These are phyloP conservation scores for Paradisaea rubra DNA, from an alignment of 2,113 vertebrate genomes.

Conservation along the genomic window DNA sequence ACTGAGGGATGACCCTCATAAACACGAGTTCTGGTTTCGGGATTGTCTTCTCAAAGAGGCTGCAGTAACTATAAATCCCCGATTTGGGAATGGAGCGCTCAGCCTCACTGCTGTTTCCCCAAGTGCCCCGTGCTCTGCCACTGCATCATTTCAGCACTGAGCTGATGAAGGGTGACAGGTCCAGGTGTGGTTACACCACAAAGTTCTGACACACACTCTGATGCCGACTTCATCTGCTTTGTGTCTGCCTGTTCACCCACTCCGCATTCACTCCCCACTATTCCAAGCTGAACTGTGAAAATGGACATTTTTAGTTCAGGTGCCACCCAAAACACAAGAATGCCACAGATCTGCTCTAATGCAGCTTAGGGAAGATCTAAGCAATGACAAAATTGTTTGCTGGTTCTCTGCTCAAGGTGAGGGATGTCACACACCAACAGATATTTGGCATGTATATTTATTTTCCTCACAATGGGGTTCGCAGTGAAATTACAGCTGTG, in stretches of 20 bases:
- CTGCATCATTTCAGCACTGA: not conserved
- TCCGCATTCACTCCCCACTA: not conserved
- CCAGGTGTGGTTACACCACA: not conserved
- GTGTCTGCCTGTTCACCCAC: not conserved
- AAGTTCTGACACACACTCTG: not conserved
- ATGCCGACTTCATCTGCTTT: not conserved
- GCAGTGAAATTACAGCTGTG: accelerated
- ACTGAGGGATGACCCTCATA: too few relatives aligned
- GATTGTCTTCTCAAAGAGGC: not conserved
- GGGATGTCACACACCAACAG: not conserved
- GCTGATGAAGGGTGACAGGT: not conserved
- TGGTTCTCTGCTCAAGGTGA: not conserved
- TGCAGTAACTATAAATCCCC: not conserved
- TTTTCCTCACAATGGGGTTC: not conserved
- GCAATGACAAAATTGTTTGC: not conserved
- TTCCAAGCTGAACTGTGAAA: not conserved
- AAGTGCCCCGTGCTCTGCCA: not conserved
- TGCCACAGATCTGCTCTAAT: not conserved
- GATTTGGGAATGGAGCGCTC: not conserved
- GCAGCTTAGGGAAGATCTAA: not conserved
- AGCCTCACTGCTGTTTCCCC: not conserved
- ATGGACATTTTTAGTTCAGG: not conserved
- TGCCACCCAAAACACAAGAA: not conserved
- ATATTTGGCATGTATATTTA: not conserved
- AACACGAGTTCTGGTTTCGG: not conserved